phyloP scores from a whole-genome alignment of 2,113 vertebrate genomes.

The Paratilapia polleni region DNA sequence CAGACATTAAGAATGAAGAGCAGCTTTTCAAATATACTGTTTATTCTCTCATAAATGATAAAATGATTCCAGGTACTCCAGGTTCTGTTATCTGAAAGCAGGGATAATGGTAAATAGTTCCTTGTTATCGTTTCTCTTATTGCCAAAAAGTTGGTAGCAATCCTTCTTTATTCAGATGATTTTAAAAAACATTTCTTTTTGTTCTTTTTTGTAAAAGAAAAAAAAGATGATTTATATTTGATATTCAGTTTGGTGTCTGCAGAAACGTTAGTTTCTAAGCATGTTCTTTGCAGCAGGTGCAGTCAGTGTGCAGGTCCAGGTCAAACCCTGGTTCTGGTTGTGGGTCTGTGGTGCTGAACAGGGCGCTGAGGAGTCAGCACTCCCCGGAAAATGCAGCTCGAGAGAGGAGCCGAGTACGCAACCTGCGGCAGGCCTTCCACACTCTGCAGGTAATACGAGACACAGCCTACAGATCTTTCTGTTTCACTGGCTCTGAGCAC shows the following conservation, averaged over 20 bases:
- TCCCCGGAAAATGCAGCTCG: conserved; percentile 82
- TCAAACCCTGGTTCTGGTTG: conserved; percentile 24
- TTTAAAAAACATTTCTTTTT: no score
- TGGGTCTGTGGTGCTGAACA: conserved; percentile 32
- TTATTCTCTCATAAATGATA: not conserved
- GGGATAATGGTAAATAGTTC: not conserved
- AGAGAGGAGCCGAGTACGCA: conserved; percentile 84
- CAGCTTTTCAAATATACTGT: not conserved
- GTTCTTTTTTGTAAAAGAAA: no score
- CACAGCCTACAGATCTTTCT: not conserved
- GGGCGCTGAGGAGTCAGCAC: conserved; percentile 58
- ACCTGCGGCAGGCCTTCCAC: conserved; percentile 86
- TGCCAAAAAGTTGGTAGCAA: no score
- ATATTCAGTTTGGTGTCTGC: not conserved
- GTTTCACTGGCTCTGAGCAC: not conserved
- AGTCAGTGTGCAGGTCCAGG: conserved; percentile 37
- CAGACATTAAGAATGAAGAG: not conserved
- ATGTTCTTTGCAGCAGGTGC: conserved; percentile 39
- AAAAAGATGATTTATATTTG: not conserved
- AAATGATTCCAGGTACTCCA: no score
- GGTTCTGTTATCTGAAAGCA: not conserved
- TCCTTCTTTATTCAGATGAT: no score
- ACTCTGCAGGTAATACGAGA: conserved; percentile 80
- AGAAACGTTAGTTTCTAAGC: not conserved
- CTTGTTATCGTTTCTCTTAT: no score